These are phyloP conservation scores for Coryphaenoides rupestris DNA, from an alignment of 2,113 vertebrate genomes.

Conservation along the genomic window DNA sequence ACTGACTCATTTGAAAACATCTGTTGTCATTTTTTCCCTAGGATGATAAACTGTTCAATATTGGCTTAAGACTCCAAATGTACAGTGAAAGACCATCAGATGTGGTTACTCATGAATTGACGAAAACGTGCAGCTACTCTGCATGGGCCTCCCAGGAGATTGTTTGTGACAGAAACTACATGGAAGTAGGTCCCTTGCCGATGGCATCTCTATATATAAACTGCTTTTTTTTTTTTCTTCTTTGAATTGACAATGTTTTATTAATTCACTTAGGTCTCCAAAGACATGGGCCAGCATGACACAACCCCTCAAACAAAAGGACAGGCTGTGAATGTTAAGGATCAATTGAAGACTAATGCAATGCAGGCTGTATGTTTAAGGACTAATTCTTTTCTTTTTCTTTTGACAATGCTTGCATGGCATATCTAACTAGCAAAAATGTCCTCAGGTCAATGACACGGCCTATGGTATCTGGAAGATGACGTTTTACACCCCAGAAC, in stretches of 20 bases:
- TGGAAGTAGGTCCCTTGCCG: constrained; percentile 60
- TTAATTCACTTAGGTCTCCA: too few species aligned
- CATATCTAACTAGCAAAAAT: too few species aligned
- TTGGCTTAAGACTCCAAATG: too few species aligned
- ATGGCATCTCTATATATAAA: too few species aligned
- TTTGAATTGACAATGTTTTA: too few species aligned
- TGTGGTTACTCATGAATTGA: constrained; percentile 43
- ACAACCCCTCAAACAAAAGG: too few species aligned
- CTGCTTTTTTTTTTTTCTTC: too few species aligned
- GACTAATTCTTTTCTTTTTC: background rate
- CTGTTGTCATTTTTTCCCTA: background rate
- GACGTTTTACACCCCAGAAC: constrained; percentile 61
- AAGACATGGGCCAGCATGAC: too few species aligned
- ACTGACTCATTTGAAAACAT: background rate
- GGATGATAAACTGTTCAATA: constrained; percentile 45
- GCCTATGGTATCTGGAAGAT: constrained; percentile 67
- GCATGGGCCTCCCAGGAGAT: constrained; percentile 70
- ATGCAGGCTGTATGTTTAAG: constrained; percentile 29
- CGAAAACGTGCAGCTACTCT: too few species aligned
- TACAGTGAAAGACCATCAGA: constrained; percentile 32
- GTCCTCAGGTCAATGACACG: constrained; percentile 7
- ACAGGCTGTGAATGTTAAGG: too few species aligned
- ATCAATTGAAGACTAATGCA: background rate
- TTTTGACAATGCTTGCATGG: too few species aligned
- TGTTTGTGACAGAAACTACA: constrained; percentile 71